A percentile compares a stretch with the other conserved stretches of the same genome.
phyloP scores from a whole-genome alignment of 2,113 vertebrate species.

The Lepus europaeus region DNA sequence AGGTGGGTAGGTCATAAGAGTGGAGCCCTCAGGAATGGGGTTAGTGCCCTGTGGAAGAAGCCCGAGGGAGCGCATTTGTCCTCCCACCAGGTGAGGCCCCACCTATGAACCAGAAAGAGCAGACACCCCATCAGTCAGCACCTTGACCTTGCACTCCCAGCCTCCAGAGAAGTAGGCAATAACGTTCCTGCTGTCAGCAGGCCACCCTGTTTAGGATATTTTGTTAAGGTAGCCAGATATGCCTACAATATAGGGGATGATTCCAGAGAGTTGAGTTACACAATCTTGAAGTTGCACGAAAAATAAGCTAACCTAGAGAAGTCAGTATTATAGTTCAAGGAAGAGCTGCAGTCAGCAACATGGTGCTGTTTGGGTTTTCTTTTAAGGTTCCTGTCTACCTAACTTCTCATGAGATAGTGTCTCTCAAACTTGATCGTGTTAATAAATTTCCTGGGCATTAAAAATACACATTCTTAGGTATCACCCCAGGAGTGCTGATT shows the following conservation, averaged over 20 bases:
- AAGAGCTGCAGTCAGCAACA: background rate
- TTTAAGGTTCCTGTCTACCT: background rate
- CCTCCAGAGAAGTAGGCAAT: background rate
- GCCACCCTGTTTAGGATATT: background rate
- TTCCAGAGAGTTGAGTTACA: background rate
- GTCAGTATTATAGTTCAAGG: background rate
- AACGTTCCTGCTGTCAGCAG: background rate
- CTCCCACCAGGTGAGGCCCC: background rate
- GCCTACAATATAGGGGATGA: background rate
- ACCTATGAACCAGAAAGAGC: background rate
- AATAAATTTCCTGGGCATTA: conserved; percentile 12
- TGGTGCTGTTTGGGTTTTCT: background rate
- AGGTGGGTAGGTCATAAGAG: background rate
- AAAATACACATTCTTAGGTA: conserved; percentile 10
- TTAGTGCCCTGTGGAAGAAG: background rate
- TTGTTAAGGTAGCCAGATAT: background rate
- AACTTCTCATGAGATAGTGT: background rate
- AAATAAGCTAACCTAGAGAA: conserved; percentile 19
- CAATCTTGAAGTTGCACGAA: conserved; percentile 27
- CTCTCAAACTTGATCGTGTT: conserved; percentile 16
- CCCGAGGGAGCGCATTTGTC: background rate
- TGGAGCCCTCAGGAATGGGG: background rate
- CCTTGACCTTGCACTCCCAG: background rate
- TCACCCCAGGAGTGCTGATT: background rate
- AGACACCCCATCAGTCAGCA: background rate